Evolutionary conservation across 2,888 invertebrate species (phyloP), one percentile per base, ranked within the genome.

Genomic region (Allophyes oxyacanthae): DNA sequence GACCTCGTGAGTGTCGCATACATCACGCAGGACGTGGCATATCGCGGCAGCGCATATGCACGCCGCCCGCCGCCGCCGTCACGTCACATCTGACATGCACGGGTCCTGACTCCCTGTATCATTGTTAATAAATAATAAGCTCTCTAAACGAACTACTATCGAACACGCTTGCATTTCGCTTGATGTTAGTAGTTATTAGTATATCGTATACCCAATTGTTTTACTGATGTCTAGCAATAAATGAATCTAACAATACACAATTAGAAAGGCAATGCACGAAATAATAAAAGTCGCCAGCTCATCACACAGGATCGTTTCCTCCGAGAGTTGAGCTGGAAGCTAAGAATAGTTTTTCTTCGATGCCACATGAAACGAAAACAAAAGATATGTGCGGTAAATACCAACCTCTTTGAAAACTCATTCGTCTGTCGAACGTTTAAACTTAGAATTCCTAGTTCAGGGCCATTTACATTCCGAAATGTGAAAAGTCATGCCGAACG

Each of bases 11-110:
- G 87, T 86, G 86, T 84, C 85, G 78, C 89, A 89, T 92, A 87
- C 82, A 90, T 92, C 91, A 91, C 83, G 75, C 63, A 70, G 81
- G 83, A 87, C 88, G 88, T 88, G 90, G 89, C 87, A 85, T 90
- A 89, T 90, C 90, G 84, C 85, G 81, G 81, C 84, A 77, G 77
- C 79, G 85, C 87, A 87, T 87, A 84, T 87, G 86, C 86, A 81
- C 69, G 82, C 79, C 74, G 63, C 73, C 34, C 73, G 72, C 68
- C 74, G 62, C 69, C 34, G 63, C 66, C 33, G 26, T 51, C 37
- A 54, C 28, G 45, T 50, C 59, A 52, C 54, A 52, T 53, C 66
- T 60, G 63, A 65, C 69, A 63, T 58, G 66, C 70, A 68, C 62
- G 59, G 60, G 59, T 28, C 42, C 43, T 62, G 55, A 50, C 74